These are phyloP conservation scores for Eptatretus atami DNA, from an alignment of 2,797 vertebrate species.

Conservation along the genomic window DNA sequence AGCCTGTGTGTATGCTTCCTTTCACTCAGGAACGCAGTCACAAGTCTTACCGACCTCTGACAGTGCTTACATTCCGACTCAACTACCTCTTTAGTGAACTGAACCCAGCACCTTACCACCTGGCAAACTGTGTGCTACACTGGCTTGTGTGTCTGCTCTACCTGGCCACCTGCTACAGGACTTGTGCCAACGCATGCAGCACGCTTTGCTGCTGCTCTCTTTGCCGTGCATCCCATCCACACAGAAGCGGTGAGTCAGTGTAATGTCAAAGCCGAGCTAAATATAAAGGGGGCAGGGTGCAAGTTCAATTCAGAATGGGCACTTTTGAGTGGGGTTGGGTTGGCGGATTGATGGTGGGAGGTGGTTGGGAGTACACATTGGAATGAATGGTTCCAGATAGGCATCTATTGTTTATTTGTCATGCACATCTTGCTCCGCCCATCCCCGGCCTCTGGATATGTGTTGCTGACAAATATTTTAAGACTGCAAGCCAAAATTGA, in stretches of 20 bases:
- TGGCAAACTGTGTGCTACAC: slow-evolving; percentile 52
- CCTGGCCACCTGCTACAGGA: slow-evolving; percentile 54
- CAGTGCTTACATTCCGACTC: slow-evolving; percentile 71
- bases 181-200: slow-evolving; percentile 45
- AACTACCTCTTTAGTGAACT: slow-evolving; percentile 80
- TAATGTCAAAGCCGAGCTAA: background rate
- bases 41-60: slow-evolving; percentile 79
- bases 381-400: no score
- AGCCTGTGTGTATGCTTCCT: background rate
- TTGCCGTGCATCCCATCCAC: slow-evolving; percentile 79
- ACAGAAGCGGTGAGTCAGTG: slow-evolving; percentile 61
- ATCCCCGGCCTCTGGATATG: no score
- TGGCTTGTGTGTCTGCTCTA: slow-evolving; percentile 47
- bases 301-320: no score
- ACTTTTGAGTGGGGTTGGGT: no score
- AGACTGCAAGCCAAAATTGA: no score
- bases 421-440: no score
- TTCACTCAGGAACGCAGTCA: slow-evolving; percentile 56
- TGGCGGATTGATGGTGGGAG: no score
- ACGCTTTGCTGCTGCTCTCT: slow-evolving; percentile 46
- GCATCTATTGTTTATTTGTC: no score
- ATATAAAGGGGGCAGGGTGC: no score
- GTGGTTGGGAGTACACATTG: no score
- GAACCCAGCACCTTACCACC: slow-evolving; percentile 60
- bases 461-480: no score